A percentile compares a stretch with the other conserved stretches of the same genome.
phyloP scores from a whole-genome alignment of 2,113 vertebrate genomes.

The Pseudopodoces humilis region DNA sequence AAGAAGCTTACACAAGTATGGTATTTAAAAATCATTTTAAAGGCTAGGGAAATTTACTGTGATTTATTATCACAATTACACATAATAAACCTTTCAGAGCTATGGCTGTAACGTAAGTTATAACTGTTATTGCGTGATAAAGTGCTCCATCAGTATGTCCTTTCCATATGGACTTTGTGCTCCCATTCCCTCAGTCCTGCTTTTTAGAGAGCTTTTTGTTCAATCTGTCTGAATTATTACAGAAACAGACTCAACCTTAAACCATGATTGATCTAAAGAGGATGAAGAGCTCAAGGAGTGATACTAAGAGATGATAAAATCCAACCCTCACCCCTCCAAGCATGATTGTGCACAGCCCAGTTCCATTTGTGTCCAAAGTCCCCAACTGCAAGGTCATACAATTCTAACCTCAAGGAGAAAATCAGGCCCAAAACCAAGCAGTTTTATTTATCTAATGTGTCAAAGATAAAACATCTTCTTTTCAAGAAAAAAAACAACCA shows the following conservation, averaged over 20 bases:
- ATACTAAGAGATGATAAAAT: background rate
- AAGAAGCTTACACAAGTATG: constrained; percentile 4
- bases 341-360: background rate
- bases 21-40: constrained; percentile 10
- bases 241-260: background rate
- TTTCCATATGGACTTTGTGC: background rate
- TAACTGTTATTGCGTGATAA: background rate
- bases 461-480: background rate
- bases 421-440: background rate
- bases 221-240: background rate
- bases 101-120: background rate
- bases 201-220: background rate
- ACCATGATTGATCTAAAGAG: background rate
- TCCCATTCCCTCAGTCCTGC: background rate
- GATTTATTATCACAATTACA: constrained; percentile 32
- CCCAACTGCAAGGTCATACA: background rate
- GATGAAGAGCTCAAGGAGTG: background rate
- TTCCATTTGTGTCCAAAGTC: background rate
- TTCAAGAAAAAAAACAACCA: background rate
- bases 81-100: background rate
- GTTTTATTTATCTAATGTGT: background rate
- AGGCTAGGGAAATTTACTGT: background rate
- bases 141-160: background rate
- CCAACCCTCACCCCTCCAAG: background rate
- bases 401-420: background rate